phyloP scores from a whole-genome alignment of 2,113 vertebrate genomes.

The Datnioides undecimradiatus region DNA sequence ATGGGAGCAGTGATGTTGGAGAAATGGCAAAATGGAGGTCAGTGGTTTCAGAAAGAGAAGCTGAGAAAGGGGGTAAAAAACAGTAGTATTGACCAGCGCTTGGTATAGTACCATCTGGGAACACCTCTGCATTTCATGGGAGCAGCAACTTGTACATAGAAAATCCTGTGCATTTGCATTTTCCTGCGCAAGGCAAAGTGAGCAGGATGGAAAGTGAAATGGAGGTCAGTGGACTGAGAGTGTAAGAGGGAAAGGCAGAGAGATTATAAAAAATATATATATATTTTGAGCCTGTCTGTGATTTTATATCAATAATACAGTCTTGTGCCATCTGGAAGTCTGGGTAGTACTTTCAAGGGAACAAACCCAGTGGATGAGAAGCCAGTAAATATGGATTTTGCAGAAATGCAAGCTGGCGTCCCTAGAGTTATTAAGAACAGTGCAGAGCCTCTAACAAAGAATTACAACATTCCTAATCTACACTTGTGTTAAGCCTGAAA shows the following conservation, averaged over 20 bases:
- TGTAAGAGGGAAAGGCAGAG: background rate
- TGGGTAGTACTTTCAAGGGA: constrained; percentile 38
- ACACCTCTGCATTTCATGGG: constrained; percentile 35
- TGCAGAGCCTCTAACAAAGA: constrained; percentile 42
- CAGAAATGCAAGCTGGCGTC: constrained; percentile 55
- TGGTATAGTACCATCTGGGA: constrained; percentile 30
- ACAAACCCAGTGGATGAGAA: background rate
- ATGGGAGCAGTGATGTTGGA: constrained; percentile 14
- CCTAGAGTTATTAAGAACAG: constrained; percentile 40
- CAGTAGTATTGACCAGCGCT: constrained; percentile 14
- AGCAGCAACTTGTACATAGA: background rate
- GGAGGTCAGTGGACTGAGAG: constrained; percentile 44
- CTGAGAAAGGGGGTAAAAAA: background rate
- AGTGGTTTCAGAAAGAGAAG: constrained; percentile 32
- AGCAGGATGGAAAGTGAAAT: constrained; percentile 39
- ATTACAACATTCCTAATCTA: constrained; percentile 62
- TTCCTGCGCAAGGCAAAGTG: constrained; percentile 47
- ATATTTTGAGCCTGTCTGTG: constrained; percentile 27
- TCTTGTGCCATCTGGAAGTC: constrained; percentile 53
- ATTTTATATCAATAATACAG: constrained; percentile 56
- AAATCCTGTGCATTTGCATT: constrained; percentile 15
- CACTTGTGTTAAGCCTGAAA: constrained; percentile 52
- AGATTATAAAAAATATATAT: constrained; percentile 19
- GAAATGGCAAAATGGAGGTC: constrained; percentile 60
- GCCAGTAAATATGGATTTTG: constrained; percentile 47